Base-by-base conservation (phyloP, 2,113 vertebrate species). In the Mellivora capensis region DNA sequence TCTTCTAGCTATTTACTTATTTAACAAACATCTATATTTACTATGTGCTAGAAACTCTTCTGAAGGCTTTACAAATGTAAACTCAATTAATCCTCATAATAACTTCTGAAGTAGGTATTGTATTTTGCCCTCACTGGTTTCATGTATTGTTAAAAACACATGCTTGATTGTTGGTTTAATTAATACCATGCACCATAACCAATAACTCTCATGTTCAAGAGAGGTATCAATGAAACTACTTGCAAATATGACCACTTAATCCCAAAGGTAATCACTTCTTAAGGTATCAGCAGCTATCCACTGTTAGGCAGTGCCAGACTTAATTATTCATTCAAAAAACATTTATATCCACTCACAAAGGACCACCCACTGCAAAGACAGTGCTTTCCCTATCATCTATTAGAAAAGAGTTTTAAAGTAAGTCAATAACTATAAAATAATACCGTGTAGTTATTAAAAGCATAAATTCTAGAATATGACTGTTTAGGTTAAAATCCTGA, bases 111-210 rank as follows among this genome's bases (percentile, higher is more conserved):
- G 9, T 59, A 74, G n/a, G 59, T 44, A 18, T 87, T 69, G 25
- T n/a, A 88, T 89, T 94, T 84, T 94, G 29, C 90, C 79, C 79
- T 89, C 69, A 85, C 25, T 54, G 69, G 47, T 72, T 91, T 94
- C 34, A 76, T 76, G 20, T 80, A 57, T 74, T 94, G 31, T 64
- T 29, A 17, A 47, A 74, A 74, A 44, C 72, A 74, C 25, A 74
- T 15, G 72, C 39, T 15, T 85, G 47, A 34, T 37, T 76, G 21
- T 49, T 88, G 64, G 76, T 62, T 84, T 87, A 72, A 85, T 76
- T 74, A 96, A 94, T 21, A 39, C 27, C 34, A 93, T 21, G 44
- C 31, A 31, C 15, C 69, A 87, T 39, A 80, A 81, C 10, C 37
- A 86, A 85, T 14, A 94, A 34, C 18, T 90, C 79, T 89, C 64